Evolutionary conservation across 1,140 invertebrate genomes (phyloP).

Genomic region (Brevipalpus yothersi): DNA sequence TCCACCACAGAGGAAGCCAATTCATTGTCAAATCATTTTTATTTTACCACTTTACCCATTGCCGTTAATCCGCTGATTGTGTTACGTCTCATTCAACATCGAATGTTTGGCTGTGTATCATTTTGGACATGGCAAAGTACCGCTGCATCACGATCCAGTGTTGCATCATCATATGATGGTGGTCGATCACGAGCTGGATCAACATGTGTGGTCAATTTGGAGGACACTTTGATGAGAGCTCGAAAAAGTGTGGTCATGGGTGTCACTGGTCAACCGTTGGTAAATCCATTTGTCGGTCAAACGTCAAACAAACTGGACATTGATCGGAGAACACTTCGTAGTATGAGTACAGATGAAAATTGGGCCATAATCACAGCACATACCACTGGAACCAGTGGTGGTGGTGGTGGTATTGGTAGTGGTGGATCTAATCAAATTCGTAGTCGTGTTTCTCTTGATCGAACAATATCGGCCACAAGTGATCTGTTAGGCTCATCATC

Average conservation of each 20-base stretch:
- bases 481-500: background rate
- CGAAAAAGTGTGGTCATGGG: constrained; percentile 9
- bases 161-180: background rate
- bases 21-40: constrained; percentile 1
- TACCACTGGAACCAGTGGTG: background rate
- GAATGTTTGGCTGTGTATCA: constrained; percentile 22
- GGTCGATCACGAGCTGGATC: constrained; percentile 12
- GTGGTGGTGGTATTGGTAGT: background rate
- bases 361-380: too few relatives aligned
- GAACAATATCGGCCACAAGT: background rate
- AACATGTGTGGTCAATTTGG: constrained; percentile 18
- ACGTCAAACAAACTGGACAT: background rate
- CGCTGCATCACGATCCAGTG: constrained; percentile 3
- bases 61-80: constrained; percentile 32
- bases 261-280: constrained; percentile 1
- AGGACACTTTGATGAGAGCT: constrained; percentile 10
- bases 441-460: background rate
- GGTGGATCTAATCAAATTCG: background rate
- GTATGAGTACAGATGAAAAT: background rate
- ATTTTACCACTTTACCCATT: constrained; percentile 24
- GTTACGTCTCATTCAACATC: constrained; percentile 30
- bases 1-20: background rate
- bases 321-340: background rate
- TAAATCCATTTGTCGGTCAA: background rate
- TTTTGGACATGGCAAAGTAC: constrained; percentile 8